phyloP scores from a whole-genome alignment of 2,113 vertebrate species.

The Hemibagrus wyckioides region DNA sequence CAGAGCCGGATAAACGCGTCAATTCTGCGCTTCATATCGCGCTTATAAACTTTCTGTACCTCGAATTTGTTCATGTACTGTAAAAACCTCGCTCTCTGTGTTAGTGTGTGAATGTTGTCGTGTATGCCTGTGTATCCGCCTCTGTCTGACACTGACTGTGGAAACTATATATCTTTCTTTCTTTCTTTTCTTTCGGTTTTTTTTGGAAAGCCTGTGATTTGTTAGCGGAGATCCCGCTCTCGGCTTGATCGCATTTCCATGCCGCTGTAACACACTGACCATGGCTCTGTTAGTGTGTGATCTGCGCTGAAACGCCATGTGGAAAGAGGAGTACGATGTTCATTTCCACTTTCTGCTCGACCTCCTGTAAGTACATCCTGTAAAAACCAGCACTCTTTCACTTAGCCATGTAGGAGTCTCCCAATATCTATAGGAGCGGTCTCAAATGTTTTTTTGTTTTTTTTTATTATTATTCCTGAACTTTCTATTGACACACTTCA shows the following conservation, averaged over 20 bases:
- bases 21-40: neutral
- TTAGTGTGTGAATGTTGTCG: neutral
- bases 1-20: neutral
- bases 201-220: neutral
- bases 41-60: neutral
- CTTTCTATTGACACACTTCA: neutral
- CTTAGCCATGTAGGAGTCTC: neutral
- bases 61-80: neutral
- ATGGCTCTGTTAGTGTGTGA: constrained; percentile 51
- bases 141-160: neutral
- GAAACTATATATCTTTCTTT: too few species aligned
- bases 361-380: constrained; percentile 73
- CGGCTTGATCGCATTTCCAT: neutral
- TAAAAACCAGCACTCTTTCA: neutral
- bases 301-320: constrained; percentile 66
- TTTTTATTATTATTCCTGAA: neutral
- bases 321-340: constrained; percentile 78
- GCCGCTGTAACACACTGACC: neutral
- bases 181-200: too few species aligned
- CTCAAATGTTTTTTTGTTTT: neutral
- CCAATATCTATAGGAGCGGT: neutral
- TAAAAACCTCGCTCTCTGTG: neutral
- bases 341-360: constrained; percentile 79
- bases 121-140: neutral
- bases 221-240: neutral